Conservation (phyloP, 2,888 invertebrate genomes). For the Drosophila putrida region DNA sequence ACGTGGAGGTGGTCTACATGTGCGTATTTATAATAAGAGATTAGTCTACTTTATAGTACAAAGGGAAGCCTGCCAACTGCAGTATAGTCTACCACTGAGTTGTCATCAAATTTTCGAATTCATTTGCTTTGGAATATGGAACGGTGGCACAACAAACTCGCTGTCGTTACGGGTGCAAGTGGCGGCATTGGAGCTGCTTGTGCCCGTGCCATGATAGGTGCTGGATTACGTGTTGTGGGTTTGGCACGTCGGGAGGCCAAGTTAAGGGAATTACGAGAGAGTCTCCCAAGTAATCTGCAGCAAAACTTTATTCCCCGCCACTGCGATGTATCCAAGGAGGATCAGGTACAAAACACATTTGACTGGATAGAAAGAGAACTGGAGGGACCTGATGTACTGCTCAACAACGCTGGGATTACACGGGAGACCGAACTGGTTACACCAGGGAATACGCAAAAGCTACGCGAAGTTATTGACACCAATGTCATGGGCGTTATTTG, state of each 20-base stretch:
- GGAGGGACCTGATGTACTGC: slow-evolving; percentile 87
- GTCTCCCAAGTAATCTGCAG: slow-evolving; percentile 73
- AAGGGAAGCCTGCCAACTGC: slow-evolving; percentile 43
- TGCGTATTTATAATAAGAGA: slow-evolving; percentile 9
- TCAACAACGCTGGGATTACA: slow-evolving; percentile 87
- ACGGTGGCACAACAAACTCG: slow-evolving; percentile 88
- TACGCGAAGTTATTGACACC: slow-evolving; percentile 85
- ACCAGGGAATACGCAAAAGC: slow-evolving; percentile 79
- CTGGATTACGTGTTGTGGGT: slow-evolving; percentile 87
- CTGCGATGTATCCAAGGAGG: slow-evolving; percentile 87
- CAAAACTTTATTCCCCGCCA: slow-evolving; percentile 84
- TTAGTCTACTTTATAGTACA: slow-evolving; percentile 40
- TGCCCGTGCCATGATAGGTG: slow-evolving; percentile 84
- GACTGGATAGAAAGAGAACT: slow-evolving; percentile 86
- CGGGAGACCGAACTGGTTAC: slow-evolving; percentile 80
- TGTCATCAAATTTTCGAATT: not conserved
- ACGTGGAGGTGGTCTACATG: not conserved
- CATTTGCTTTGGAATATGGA: slow-evolving; percentile 84
- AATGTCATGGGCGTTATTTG: slow-evolving; percentile 86
- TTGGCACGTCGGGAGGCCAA: slow-evolving; percentile 86
- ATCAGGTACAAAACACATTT: slow-evolving; percentile 87
- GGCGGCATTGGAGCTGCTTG: slow-evolving; percentile 88
- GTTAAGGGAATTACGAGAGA: slow-evolving; percentile 74
- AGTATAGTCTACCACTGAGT: not conserved
- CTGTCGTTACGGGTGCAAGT: slow-evolving; percentile 89